Conservation (phyloP, 2,113 vertebrate species). For the Mohoua ochrocephala region DNA sequence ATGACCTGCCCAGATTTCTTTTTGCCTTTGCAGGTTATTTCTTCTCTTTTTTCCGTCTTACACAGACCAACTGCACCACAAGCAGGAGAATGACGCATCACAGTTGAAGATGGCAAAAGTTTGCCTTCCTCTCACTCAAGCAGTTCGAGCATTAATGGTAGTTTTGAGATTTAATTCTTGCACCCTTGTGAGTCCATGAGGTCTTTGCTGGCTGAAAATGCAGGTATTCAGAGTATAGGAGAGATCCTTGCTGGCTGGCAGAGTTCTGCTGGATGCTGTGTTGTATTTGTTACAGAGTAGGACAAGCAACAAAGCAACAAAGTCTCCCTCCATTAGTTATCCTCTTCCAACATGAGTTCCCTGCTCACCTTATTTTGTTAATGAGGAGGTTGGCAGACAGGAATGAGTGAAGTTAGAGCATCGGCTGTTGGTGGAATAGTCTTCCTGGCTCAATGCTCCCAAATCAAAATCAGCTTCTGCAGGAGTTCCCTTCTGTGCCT, state of each 20-base stretch:
- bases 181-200: neutral
- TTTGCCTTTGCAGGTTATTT: neutral
- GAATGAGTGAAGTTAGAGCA: neutral
- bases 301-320: no score
- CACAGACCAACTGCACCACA: neutral
- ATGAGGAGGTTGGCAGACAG: neutral
- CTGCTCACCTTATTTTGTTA: neutral
- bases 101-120: neutral
- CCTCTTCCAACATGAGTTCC: neutral
- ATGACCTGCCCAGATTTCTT: neutral
- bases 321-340: neutral
- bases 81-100: neutral
- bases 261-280: neutral
- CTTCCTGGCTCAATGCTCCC: neutral
- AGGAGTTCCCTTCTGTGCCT: neutral
- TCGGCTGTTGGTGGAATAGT: neutral
- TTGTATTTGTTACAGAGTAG: rapidly evolving
- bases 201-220: neutral
- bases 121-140: neutral
- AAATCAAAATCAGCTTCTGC: neutral
- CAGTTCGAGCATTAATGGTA: neutral
- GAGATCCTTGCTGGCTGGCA: rapidly evolving
- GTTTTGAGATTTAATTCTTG: neutral
- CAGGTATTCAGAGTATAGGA: neutral
- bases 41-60: neutral